phyloP scores from a whole-genome alignment of 2,888 invertebrate species.

The Hirudinaria manillensis region DNA sequence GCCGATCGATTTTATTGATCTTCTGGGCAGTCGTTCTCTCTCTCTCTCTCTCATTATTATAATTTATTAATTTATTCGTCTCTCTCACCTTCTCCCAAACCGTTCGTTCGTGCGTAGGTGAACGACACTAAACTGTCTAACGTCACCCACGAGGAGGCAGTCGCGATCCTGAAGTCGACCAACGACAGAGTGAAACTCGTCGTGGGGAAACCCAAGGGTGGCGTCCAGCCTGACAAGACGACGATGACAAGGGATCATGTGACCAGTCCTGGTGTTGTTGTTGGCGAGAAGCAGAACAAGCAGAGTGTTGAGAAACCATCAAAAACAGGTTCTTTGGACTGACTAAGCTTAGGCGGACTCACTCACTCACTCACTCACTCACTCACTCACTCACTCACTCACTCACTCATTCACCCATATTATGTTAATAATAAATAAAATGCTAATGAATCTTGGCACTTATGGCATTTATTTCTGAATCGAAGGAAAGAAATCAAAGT shows the following conservation, averaged over 20 bases:
- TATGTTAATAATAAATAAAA: no score
- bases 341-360: neutral
- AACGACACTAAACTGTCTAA: conserved; percentile 78
- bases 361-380: neutral
- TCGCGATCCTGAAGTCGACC: conserved; percentile 87
- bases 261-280: conserved; percentile 10
- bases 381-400: no score
- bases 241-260: neutral
- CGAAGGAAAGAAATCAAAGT: neutral
- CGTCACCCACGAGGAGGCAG: conserved; percentile 95
- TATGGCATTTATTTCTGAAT: neutral
- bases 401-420: no score
- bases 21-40: no score
- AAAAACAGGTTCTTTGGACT: neutral
- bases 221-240: neutral
- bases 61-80: no score
- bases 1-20: no score
- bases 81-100: neutral
- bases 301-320: neutral
- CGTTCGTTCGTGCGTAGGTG: conserved; percentile 43
- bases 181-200: conserved; percentile 79
- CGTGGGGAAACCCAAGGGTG: conserved; percentile 56
- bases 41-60: neutral
- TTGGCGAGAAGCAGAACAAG: neutral
- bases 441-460: neutral